Evolutionary conservation across 2,797 vertebrate species (phyloP), one percentile per base, ranked within the genome.

Genomic region (Sebastes diploproa): DNA sequence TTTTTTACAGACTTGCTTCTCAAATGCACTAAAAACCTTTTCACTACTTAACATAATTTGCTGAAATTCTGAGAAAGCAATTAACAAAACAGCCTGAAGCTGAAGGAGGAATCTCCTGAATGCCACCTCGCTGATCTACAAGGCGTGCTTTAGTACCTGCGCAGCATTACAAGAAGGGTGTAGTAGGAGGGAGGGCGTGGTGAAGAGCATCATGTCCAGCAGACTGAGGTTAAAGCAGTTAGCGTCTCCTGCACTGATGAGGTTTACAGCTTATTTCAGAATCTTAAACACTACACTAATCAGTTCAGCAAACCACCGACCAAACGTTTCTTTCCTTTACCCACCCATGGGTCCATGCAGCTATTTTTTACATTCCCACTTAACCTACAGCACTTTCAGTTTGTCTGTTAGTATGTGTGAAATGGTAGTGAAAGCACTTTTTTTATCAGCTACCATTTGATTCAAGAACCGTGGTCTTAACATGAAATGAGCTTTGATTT

Each of bases 281-380:
- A 16, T 65, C 54, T 8, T 70, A 30, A 12, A 86, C 87, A 85
- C 81, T 89, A 86, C 77, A 77, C n/a, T 25, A 46, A 78, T 78
- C 66, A 12, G 13, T 79, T 62, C 23, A 22, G 32, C 5, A 82
- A 77, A 60, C n/a, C 12, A 14, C 30, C 22, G 3, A 63, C 50
- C 68, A 75, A 59, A 16, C 2, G 9, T 62, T 80, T 34, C 23
- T 80, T 32, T 69, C 18, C 34, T 73, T 50, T 38, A 55, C 72
- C 20, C 18, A 56, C 38, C 22, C 7, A 1, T 61, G 68, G 46
- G 42, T 75, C 54, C 83, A 69, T 54, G 81, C 75, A 81, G 75
- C 78, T 85, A 61, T 75, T 81, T 80, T 84, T 78, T 70, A 91
- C 92, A 92, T 93, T 93, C 90, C 92, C 73, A 13, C 42, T 62